Evolutionary conservation across 2,797 vertebrate genomes (phyloP).

Genomic region (Artibeus lituratus): DNA sequence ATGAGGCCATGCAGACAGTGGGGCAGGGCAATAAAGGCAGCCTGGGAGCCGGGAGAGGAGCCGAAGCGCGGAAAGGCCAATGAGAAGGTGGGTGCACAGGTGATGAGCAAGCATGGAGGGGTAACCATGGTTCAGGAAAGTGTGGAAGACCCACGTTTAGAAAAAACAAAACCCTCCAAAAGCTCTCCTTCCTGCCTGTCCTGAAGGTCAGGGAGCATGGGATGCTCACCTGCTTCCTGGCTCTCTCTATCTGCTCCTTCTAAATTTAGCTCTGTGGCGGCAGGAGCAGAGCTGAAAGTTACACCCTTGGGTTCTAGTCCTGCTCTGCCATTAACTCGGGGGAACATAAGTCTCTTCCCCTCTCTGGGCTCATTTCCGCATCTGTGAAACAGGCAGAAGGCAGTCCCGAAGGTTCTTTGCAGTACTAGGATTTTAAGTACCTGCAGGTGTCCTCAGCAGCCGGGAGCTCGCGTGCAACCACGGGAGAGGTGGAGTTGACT

Average conservation of each 20-base stretch:
- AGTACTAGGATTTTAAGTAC: background rate
- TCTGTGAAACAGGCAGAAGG: background rate
- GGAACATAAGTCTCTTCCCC: background rate
- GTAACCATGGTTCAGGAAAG: background rate
- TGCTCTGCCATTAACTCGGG: background rate
- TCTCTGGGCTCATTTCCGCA: background rate
- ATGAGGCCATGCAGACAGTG: background rate
- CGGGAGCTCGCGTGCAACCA: accelerated
- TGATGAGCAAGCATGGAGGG: background rate
- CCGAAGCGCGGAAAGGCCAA: background rate
- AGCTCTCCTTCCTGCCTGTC: background rate
- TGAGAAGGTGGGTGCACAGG: background rate
- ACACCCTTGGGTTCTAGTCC: background rate
- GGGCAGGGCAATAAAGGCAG: background rate
- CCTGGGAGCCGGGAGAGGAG: background rate
- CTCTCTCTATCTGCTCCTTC: background rate
- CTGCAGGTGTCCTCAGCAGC: background rate
- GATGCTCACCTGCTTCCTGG: too few relatives aligned
- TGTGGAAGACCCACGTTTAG: background rate
- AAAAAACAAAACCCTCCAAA: background rate
- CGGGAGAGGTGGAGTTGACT: background rate
- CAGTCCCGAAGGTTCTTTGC: background rate
- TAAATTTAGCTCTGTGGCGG: background rate
- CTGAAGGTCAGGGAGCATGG: accelerated
- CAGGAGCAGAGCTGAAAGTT: background rate